A percentile compares a stretch with the other conserved stretches of the same genome.
Evolutionary conservation across 1,140 invertebrate genomes (phyloP).

Genomic region (Conus ventricosus): DNA sequence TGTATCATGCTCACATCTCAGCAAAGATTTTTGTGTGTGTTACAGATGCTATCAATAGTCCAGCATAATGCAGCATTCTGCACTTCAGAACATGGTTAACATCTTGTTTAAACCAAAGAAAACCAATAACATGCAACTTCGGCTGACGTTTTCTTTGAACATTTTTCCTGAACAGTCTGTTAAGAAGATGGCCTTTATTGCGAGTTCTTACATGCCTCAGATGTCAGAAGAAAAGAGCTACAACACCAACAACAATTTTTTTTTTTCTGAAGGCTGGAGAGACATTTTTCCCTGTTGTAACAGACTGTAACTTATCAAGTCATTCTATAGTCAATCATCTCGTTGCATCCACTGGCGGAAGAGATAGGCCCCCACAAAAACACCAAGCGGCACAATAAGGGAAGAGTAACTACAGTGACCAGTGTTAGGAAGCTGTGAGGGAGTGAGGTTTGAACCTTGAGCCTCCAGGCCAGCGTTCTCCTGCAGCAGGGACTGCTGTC

Average conservation of each 20-base stretch:
- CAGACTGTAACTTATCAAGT: no score
- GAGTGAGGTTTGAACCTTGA: constrained; percentile 57
- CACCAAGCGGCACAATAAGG: constrained; percentile 58
- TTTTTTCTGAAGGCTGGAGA: no score
- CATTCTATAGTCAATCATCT: neutral
- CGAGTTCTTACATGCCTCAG: no score
- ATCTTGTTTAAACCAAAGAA: neutral
- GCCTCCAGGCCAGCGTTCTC: constrained; percentile 66
- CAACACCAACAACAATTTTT: constrained; percentile 10
- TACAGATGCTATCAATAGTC: neutral
- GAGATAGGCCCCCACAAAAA: constrained; percentile 62
- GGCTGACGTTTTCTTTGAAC: neutral
- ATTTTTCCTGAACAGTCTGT: no score
- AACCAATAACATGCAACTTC: neutral
- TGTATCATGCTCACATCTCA: neutral
- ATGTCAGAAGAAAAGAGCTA: neutral
- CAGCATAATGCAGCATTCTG: neutral
- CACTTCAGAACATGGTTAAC: neutral
- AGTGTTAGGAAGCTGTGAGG: neutral
- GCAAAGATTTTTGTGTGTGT: neutral
- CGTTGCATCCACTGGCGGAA: constrained; percentile 51
- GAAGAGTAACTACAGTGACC: constrained; percentile 42
- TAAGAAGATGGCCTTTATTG: no score
- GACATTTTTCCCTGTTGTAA: no score
- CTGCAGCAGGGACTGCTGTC: constrained; percentile 60